phyloP scores from a whole-genome alignment of 1,140 invertebrate species.

The Rhysida immarginata region DNA sequence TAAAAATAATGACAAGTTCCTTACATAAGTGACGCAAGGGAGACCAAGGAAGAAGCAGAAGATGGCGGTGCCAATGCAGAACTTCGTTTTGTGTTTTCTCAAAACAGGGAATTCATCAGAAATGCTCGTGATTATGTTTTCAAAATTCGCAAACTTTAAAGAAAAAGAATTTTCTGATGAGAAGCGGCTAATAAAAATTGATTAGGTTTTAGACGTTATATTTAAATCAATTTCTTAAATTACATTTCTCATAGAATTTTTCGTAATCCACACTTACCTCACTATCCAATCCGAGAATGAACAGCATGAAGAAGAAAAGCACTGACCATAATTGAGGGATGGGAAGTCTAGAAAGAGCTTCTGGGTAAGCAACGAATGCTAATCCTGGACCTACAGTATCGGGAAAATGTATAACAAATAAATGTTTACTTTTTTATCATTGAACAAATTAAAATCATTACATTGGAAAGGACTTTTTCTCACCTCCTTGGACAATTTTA shows the following conservation, averaged over 20 bases:
- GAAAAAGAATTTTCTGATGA: slow-evolving; percentile 6
- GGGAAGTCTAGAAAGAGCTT: slow-evolving; percentile 36
- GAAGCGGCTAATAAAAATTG: neutral
- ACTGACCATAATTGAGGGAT: slow-evolving; percentile 35
- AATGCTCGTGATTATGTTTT: slow-evolving; percentile 63
- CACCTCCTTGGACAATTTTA: slow-evolving; percentile 18
- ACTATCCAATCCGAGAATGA: slow-evolving; percentile 27
- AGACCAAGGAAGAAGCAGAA: slow-evolving; percentile 56
- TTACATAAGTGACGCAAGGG: slow-evolving; percentile 58
- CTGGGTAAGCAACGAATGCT: slow-evolving; percentile 39
- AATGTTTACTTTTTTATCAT: no score
- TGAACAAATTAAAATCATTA: neutral
- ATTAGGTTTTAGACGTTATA: neutral
- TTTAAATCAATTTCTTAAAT: neutral
- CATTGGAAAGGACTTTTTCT: neutral
- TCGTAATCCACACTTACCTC: slow-evolving; percentile 12
- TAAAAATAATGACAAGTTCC: slow-evolving; percentile 16
- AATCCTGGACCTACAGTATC: slow-evolving; percentile 28
- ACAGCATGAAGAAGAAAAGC: slow-evolving; percentile 36
- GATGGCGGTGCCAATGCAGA: slow-evolving; percentile 47
- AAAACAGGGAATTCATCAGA: slow-evolving; percentile 56
- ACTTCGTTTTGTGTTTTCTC: slow-evolving; percentile 51
- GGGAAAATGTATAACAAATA: neutral
- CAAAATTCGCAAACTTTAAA: slow-evolving; percentile 54
- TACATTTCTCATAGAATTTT: neutral